These are phyloP conservation scores for Eristalis intricaria DNA, from an alignment of 2,888 invertebrate species.

Conservation along the genomic window DNA sequence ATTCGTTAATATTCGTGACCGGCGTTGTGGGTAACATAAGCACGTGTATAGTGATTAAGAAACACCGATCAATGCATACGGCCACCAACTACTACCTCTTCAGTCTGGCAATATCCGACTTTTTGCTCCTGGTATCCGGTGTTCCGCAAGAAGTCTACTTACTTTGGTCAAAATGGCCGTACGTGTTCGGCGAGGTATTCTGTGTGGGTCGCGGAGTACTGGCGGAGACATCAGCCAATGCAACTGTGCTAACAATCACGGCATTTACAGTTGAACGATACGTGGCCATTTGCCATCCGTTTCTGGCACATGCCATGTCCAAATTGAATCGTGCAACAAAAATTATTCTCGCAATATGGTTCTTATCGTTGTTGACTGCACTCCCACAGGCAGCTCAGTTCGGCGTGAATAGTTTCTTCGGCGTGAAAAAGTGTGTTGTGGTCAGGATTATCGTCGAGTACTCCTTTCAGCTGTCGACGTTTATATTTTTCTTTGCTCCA, in stretches of 20 bases:
- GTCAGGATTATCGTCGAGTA: constrained; percentile 81
- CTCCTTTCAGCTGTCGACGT: constrained; percentile 85
- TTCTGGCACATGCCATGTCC: constrained; percentile 89
- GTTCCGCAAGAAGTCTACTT: constrained; percentile 92
- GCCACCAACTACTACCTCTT: constrained; percentile 92
- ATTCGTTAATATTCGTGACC: constrained; percentile 88
- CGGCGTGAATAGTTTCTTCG: constrained; percentile 83
- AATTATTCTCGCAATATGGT: constrained; percentile 89
- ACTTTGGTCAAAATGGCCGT: constrained; percentile 89
- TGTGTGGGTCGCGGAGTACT: constrained; percentile 90
- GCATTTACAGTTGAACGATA: constrained; percentile 91
- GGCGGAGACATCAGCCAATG: constrained; percentile 91
- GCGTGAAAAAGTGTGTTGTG: constrained; percentile 78
- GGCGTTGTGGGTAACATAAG: constrained; percentile 91
- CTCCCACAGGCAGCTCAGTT: constrained; percentile 91
- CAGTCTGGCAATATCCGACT: constrained; percentile 91
- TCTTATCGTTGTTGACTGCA: constrained; percentile 88
- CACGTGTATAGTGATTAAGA: constrained; percentile 91
- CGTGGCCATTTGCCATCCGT: constrained; percentile 85
- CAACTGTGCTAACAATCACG: constrained; percentile 90
- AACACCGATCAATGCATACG: constrained; percentile 92
- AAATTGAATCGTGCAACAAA: constrained; percentile 91
- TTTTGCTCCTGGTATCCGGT: constrained; percentile 85
- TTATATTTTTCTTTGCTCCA: constrained; percentile 92
- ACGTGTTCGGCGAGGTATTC: constrained; percentile 89